These are phyloP conservation scores for Epizoanthus scotinus DNA, from an alignment of 92 coral and sea anemone genomes.

Conservation along the genomic window DNA sequence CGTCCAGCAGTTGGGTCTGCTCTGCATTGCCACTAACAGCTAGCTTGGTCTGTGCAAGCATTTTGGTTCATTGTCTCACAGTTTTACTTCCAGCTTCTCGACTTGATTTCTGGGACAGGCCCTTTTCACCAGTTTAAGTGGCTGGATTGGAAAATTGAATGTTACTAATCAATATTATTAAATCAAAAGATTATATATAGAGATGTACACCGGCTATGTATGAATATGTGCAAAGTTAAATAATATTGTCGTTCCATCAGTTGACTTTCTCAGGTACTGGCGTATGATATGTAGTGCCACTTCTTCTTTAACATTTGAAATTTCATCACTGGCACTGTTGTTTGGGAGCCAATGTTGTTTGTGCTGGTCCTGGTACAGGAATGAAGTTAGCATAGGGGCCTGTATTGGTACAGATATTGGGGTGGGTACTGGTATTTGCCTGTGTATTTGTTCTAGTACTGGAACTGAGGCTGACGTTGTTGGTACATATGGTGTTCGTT, in stretches of 20 bases:
- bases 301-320: slow-evolving; percentile 29
- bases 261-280: slow-evolving; percentile 23
- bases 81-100: slow-evolving; percentile 33
- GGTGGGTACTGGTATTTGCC: no score
- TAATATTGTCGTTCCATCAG: slow-evolving; percentile 42
- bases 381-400: no score
- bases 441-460: no score
- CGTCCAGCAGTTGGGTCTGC: slow-evolving; percentile 42
- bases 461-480: neutral
- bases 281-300: slow-evolving; percentile 48
- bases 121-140: slow-evolving; percentile 46
- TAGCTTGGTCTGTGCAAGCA: slow-evolving; percentile 32
- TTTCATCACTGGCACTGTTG: slow-evolving; percentile 26
- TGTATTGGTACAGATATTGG: slow-evolving; percentile 5
- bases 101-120: slow-evolving; percentile 43
- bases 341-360: neutral
- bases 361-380: neutral
- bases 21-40: slow-evolving; percentile 53
- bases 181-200: no score
- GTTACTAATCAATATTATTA: neutral
- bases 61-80: slow-evolving; percentile 36
- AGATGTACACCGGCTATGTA: neutral
- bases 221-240: no score
- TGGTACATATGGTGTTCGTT: slow-evolving; percentile 2
- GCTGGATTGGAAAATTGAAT: slow-evolving; percentile 40